Conservation (phyloP, 2,888 invertebrate genomes). For the Drosophila vallismaia region DNA sequence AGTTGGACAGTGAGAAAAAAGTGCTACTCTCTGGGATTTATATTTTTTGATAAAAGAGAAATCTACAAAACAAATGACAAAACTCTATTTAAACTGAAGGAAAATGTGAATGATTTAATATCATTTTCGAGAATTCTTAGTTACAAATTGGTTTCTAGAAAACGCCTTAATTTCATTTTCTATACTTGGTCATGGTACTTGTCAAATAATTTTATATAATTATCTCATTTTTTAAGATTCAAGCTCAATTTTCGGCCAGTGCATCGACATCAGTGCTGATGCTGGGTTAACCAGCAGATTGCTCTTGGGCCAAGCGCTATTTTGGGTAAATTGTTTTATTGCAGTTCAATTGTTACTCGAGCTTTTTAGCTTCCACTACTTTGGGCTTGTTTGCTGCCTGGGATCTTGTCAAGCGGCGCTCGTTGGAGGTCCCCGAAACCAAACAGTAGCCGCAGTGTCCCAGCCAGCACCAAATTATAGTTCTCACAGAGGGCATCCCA, state of each 20-base stretch:
- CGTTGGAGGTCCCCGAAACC: constrained; percentile 76
- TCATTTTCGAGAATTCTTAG: too few relatives aligned
- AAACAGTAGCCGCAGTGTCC: constrained; percentile 38
- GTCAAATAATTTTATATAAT: too few relatives aligned
- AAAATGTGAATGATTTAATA: too few relatives aligned
- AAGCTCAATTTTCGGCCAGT: constrained; percentile 2
- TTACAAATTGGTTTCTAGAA: too few relatives aligned
- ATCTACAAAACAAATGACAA: too few relatives aligned
- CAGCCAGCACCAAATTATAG: constrained; percentile 44
- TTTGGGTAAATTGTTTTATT: constrained; percentile 83
- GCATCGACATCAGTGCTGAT: constrained; percentile 20
- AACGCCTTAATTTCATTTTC: too few relatives aligned
- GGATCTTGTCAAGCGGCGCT: constrained; percentile 80
- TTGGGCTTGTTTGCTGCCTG: constrained; percentile 46
- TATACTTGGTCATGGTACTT: too few relatives aligned
- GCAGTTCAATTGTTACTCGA: constrained; percentile 80
- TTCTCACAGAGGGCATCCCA: constrained; percentile 18
- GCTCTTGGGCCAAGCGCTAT: constrained; percentile 74
- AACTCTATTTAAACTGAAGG: too few relatives aligned
- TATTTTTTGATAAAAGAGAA: not conserved
- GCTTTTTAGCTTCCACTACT: constrained; percentile 32
- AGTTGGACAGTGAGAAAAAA: constrained; percentile 17
- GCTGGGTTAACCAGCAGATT: constrained; percentile 60
- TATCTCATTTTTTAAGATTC: too few relatives aligned
- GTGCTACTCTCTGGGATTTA: not conserved